Evolutionary conservation across 2,888 invertebrate species (phyloP), one percentile per base, ranked within the genome.

Genomic region (Lithophane semibrunnea): DNA sequence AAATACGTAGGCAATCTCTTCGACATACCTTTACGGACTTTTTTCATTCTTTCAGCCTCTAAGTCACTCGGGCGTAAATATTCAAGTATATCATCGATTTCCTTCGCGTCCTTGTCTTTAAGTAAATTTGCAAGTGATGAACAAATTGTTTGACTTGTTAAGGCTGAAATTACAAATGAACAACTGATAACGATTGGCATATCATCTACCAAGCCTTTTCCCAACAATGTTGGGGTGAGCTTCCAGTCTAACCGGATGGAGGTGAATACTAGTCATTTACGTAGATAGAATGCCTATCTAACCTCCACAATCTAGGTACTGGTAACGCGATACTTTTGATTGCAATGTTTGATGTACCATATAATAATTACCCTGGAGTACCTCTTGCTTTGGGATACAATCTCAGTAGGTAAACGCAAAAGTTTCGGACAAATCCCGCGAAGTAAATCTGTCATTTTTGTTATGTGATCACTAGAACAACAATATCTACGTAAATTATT

Each of bases 11-110:
- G 10, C 16, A 44, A 18, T 18, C 13, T 18, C 13, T 58, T 63
- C 0, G 1, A 24, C 49, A n/a, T 24, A 84, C 80, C 79, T 84
- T 71, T 37, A n/a, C 79, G 84, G 13, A 80, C 61, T 79, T 84
- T 47, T 42, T 58, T 52, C 37, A 79, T 68, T n/a, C 64, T 58
- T 9, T 24, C 56, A 56, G 58, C 21, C 1, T 49, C 12, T 13
- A 37, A n/a, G 47, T 56, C 54, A 16, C 24, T 60, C 29, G 78
- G 79, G 5, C 78, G 78, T 52, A 82, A 52, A 54, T 37, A 37
- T 75, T 82, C 82, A 0, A 79, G 75, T 21, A 82, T 65, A 10
- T 37, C 29, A 60, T 82, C 58, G 13, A 82, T 58, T 64, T 82
- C 75, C 3, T 52, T 52, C 8, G 18, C 12, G 52, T 73, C 44